phyloP scores from a whole-genome alignment of 1,140 invertebrate genomes.

The Conus ventricosus region DNA sequence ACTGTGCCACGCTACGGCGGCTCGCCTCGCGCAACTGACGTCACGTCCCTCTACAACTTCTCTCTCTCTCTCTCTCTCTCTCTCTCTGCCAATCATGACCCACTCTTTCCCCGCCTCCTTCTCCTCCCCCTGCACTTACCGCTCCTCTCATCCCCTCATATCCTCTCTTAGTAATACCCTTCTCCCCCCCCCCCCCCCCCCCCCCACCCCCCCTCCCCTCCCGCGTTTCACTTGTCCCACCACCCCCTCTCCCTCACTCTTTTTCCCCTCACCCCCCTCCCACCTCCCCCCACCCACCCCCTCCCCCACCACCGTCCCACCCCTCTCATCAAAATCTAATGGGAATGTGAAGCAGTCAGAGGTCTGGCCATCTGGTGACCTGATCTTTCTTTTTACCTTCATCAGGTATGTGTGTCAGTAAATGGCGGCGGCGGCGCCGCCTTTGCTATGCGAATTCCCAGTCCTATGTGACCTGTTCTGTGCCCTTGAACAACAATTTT shows the following conservation, averaged over 20 bases:
- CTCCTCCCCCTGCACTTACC: background rate
- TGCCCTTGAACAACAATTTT: too few species aligned
- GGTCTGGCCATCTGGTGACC: too few species aligned
- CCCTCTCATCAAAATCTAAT: background rate
- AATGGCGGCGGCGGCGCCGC: too few species aligned
- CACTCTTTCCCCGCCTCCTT: background rate
- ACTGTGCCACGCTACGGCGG: too few species aligned
- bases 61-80: background rate
- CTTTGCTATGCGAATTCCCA: too few species aligned
- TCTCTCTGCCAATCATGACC: background rate
- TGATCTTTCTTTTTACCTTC: background rate
- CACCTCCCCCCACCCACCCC: background rate
- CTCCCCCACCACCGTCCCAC: background rate
- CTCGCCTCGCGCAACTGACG: background rate
- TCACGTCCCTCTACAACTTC: background rate
- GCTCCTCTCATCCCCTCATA: background rate
- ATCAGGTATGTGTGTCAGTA: too few species aligned
- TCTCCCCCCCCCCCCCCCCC: too few species aligned
- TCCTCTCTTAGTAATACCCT: background rate
- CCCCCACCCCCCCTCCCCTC: background rate
- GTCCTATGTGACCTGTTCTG: too few species aligned
- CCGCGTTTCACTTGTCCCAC: background rate
- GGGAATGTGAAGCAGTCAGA: too few species aligned
- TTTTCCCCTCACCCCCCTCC: background rate
- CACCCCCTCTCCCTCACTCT: background rate